Evolutionary conservation across 2,797 vertebrate genomes (phyloP).

Genomic region (Rhabdophis nuchalis): DNA sequence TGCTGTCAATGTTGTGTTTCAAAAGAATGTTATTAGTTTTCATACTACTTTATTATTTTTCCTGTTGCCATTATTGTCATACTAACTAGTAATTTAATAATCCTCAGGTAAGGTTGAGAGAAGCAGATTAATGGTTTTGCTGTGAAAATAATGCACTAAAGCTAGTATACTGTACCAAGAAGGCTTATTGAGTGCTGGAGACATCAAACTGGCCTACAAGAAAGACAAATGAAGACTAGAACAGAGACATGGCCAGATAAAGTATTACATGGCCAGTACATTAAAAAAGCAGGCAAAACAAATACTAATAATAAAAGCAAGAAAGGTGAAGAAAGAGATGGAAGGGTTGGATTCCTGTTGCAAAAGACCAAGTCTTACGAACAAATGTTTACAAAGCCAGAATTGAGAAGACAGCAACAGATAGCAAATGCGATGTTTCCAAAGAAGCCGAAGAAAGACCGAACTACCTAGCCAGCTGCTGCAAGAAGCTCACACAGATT

Average conservation of each 20-base stretch:
- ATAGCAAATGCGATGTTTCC: not conserved
- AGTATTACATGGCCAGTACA: not conserved
- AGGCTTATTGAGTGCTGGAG: not conserved
- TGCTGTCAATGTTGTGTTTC: not conserved
- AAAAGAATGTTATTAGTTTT: not conserved
- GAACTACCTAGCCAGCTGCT: not conserved
- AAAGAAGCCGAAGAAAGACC: not conserved
- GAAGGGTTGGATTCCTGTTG: not conserved
- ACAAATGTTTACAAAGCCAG: not conserved
- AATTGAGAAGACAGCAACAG: not conserved
- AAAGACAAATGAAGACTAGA: not conserved
- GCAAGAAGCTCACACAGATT: not conserved
- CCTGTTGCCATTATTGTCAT: not conserved
- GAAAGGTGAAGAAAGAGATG: not conserved
- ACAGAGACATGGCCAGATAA: not conserved
- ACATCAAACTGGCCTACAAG: not conserved
- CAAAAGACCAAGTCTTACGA: not conserved
- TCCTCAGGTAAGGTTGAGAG: not conserved
- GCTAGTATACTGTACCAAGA: not conserved
- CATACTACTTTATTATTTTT: not conserved
- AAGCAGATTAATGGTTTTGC: not conserved
- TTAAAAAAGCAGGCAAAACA: not conserved
- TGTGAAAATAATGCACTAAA: not conserved
- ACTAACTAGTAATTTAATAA: not conserved
- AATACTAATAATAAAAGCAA: not conserved